A percentile compares a stretch with the other conserved stretches of the same genome.
These are phyloP conservation scores for Oreochromis spilurus DNA, from an alignment of 2,113 vertebrate genomes.

Conservation along the genomic window DNA sequence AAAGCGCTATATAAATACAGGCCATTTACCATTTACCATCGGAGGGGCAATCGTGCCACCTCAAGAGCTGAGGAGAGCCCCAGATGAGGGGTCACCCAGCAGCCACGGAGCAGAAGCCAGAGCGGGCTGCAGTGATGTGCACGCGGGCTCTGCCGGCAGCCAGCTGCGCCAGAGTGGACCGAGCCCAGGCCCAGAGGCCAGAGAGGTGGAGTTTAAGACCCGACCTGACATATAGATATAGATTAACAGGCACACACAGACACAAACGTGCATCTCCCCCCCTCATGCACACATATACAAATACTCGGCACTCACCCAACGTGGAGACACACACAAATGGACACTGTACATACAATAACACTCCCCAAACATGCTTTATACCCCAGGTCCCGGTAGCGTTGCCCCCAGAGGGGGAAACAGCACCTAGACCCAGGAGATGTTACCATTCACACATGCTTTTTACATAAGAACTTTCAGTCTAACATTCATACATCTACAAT, in stretches of 20 bases:
- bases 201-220: neutral
- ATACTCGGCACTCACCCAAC: neutral
- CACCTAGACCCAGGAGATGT: neutral
- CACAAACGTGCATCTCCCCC: neutral
- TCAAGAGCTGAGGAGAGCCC: neutral
- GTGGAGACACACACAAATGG: neutral
- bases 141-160: neutral
- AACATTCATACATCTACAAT: neutral
- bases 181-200: neutral
- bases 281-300: neutral
- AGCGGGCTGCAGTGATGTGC: rapidly evolving
- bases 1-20: no score
- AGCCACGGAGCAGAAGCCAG: neutral
- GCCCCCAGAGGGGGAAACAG: rapidly evolving
- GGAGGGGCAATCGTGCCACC: neutral
- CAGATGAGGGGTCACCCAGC: neutral
- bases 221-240: neutral
- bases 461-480: neutral
- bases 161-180: neutral
- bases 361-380: neutral
- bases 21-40: neutral
- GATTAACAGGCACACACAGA: neutral
- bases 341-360: neutral
- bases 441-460: neutral
- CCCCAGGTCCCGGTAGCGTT: neutral